Evolutionary conservation across 2,113 vertebrate genomes (phyloP), one percentile per base, ranked within the genome.

Genomic region (Nipponia nippon): DNA sequence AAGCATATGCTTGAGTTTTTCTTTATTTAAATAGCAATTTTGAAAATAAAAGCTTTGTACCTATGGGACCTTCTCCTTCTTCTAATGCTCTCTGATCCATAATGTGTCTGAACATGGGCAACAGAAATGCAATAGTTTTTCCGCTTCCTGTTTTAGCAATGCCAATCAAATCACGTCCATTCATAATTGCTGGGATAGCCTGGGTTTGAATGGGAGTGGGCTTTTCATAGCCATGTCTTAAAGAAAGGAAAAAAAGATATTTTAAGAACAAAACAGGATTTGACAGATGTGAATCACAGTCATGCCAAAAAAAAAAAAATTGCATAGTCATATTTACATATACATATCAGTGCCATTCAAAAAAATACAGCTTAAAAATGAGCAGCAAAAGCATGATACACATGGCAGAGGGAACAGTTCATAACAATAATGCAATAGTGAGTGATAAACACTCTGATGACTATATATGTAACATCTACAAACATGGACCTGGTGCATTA

Each of bases 81-180:
- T 99, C 99, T 93, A 99, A 95, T 0, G 99, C 98, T 95, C 99
- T 98, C 97, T 99, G 99, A 98, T 99, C 99, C 99, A 99, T 99
- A 79, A 99, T 99, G 98, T 99, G 99, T 84, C 99, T 98, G 97
- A 99, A 99, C 99, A 99, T 99, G 69, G 99, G 99, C 91, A 99
- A 97, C 11, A 99, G 98, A 97, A 99, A 99, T 20, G 99, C 99
- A 69, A 99, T 99, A 9, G 99, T 99, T 95, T 99, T 99, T 26
- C 99, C 99, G 9, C 99, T 99, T 98, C 99, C 99, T 1, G 99
- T 99, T 97, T 99, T 99, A 32, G 99, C 99, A 61, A 99, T 99
- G 77, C 99, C 99, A 53, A 99, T 99, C 94, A 99, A 97, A 96
- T 99, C 99, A 44, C 99, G 97, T 42, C 99, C 99, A 0, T 98